Evolutionary conservation across 2,113 vertebrate genomes (phyloP), one percentile per base, ranked within the genome.

Genomic region (Anolis sagrei): DNA sequence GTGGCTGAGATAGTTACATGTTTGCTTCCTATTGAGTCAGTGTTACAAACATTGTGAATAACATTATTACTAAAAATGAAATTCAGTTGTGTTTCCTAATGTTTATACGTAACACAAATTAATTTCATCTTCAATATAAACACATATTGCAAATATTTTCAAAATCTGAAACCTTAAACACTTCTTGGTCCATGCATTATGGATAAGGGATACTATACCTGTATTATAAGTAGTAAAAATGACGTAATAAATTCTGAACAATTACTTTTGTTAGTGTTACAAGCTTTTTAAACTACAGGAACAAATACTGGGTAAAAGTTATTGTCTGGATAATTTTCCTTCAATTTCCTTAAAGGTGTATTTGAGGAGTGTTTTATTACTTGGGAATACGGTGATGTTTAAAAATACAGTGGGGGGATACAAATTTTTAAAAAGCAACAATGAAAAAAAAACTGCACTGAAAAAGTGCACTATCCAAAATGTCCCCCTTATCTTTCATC

Each of bases 381-480:
- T 34, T n/a, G 88, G 14, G 3, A 68, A 68, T 68, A 68, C 9
- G 29, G 27, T 68, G 82, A 83, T 27, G 18, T 89, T 82, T 88
- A 77, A 44, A 72, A 83, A 86, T 48, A 86, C 76, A 69, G 0
- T n/a, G 29, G 39, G 16, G 72, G 61, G 69, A 77, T 2, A 36
- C 62, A 79, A 44, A 44, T 79, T 7, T 10, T 27, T 54, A 70
- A 84, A 23, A 78, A 0, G 6, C 75, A 1, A 58, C 74, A 81
- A 70, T 66, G 62, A 21, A 21, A 66, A 92, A 86, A 85, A 84
- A 66, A 36, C 4, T 32, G 7, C 27, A 91, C 48, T 70, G 2
- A 18, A 77, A 89, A 73, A n/a, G 7, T 29, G 69, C 54, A 68
- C n/a, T 81, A 88, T 58, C 76, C 72, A 77, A 79, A 94, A 86